Conservation (phyloP, 1,140 invertebrate genomes). For the Elysia chlorotica region DNA sequence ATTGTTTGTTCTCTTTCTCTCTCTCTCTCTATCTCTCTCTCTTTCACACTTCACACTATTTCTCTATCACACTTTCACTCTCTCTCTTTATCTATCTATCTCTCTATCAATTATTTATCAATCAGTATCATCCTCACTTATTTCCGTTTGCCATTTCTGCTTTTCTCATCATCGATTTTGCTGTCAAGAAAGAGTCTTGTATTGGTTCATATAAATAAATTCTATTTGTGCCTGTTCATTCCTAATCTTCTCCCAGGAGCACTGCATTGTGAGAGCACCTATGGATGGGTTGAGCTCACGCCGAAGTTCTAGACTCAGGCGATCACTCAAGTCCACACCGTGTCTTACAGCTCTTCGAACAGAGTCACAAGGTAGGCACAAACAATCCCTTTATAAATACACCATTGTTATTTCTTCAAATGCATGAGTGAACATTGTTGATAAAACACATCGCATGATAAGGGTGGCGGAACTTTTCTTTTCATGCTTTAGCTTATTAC, state of each 20-base stretch:
- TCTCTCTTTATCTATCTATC: too few relatives aligned
- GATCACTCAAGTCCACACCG: conserved; percentile 19
- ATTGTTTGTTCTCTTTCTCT: too few relatives aligned
- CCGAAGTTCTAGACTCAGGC: conserved; percentile 11
- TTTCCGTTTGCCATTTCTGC: too few relatives aligned
- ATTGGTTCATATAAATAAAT: not conserved
- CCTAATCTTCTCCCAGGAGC: not conserved
- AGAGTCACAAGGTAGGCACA: conserved; percentile 12
- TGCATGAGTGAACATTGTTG: too few relatives aligned
- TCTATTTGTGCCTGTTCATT: not conserved
- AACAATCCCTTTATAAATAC: too few relatives aligned
- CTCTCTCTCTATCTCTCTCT: too few relatives aligned
- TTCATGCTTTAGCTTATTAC: not conserved
- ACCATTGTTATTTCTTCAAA: too few relatives aligned
- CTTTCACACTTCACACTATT: too few relatives aligned
- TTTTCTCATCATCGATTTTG: too few relatives aligned
- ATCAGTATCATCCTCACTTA: too few relatives aligned
- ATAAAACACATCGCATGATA: not conserved
- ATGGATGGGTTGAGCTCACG: conserved; percentile 14
- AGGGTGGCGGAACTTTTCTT: not conserved
- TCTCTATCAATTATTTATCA: too few relatives aligned
- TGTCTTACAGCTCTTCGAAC: not conserved
- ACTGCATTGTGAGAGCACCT: conserved; percentile 14
- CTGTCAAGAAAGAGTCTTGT: not conserved
- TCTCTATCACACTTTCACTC: too few relatives aligned